A percentile compares a stretch with the other conserved stretches of the same genome.
Evolutionary conservation across 30 jellyfish, hydroid and myxozoan genomes (phyloP).

Genomic region (Chironex yamaguchii): DNA sequence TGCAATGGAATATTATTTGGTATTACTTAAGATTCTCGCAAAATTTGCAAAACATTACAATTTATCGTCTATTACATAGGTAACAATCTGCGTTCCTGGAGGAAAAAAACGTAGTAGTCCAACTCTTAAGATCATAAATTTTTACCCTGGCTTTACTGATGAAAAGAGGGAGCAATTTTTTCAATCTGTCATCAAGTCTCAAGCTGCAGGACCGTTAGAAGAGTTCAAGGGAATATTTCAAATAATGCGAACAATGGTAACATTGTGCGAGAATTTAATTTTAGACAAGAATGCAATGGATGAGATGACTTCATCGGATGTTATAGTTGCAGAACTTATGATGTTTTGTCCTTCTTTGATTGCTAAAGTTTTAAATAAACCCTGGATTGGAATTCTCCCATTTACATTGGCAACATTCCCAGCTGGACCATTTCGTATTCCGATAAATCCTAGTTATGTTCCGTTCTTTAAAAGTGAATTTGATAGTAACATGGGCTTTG

Average conservation of each 20-base stretch:
- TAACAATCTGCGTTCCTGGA: too few relatives aligned
- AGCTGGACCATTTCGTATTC: background rate
- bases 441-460: background rate
- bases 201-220: background rate
- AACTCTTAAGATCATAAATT: background rate
- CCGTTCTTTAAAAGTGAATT: background rate
- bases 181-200: background rate
- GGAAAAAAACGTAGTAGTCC: too few relatives aligned
- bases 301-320: background rate
- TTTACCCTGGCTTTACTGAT: background rate
- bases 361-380: background rate
- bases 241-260: background rate
- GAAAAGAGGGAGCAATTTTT: too few relatives aligned
- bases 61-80: too few relatives aligned
- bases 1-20: too few relatives aligned
- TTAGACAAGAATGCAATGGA: background rate
- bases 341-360: background rate
- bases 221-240: background rate
- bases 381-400: background rate
- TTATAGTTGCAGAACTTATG: background rate
- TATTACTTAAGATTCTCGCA: too few relatives aligned
- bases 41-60: too few relatives aligned
- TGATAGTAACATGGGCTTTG: background rate
- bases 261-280: background rate
- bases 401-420: background rate